phyloP scores from a whole-genome alignment of 2,797 vertebrate genomes.

The Propithecus perrieri region DNA sequence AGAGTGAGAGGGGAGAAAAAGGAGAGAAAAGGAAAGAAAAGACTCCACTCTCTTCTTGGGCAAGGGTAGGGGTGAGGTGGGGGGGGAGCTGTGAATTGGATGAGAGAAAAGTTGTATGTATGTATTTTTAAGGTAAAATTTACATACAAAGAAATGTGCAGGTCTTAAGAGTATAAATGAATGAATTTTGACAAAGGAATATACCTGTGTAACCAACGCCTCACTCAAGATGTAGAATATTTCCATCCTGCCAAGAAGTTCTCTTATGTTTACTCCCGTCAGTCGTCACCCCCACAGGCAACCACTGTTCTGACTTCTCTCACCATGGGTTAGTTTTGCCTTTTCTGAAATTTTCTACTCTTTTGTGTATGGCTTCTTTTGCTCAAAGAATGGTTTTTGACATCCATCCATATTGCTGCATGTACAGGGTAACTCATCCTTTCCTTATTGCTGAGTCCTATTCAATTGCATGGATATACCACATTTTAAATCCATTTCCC shows the following conservation, averaged over 20 bases:
- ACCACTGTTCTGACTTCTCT: background rate
- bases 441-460: background rate
- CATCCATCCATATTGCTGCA: background rate
- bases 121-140: background rate
- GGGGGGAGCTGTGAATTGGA: background rate
- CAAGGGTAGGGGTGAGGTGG: background rate
- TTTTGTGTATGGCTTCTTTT: background rate
- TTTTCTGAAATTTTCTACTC: background rate
- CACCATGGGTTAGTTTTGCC: background rate
- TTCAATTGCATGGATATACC: background rate
- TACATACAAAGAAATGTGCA: background rate
- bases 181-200: background rate
- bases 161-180: background rate
- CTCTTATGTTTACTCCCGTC: background rate
- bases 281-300: background rate
- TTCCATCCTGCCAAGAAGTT: background rate
- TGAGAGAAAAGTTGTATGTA: background rate
- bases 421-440: background rate
- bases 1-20: background rate
- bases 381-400: background rate
- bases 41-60: background rate
- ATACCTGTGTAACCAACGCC: too few species aligned
- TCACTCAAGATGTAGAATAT: accelerated
- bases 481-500: background rate
- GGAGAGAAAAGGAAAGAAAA: background rate